Conservation (phyloP, 1,140 invertebrate genomes). For the Listronotus bonariensis region DNA sequence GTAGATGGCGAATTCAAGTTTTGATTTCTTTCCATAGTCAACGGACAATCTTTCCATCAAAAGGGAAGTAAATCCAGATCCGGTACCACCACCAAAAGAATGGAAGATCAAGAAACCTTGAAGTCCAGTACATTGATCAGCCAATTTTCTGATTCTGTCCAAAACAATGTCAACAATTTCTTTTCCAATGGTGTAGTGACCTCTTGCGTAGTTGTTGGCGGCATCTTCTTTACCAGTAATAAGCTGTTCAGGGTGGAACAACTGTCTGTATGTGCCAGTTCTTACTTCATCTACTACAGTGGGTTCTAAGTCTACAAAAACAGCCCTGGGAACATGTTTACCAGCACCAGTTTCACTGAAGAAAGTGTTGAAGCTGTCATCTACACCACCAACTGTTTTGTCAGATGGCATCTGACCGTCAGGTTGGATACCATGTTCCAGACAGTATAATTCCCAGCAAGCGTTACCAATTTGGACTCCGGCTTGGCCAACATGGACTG, state of each 20-base stretch:
- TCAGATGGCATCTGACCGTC: too few species aligned
- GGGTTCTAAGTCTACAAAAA: conserved; percentile 75
- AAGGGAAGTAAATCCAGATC: conserved; percentile 71
- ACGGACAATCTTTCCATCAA: conserved; percentile 76
- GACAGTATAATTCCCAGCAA: too few species aligned
- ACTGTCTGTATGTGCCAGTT: conserved; percentile 69
- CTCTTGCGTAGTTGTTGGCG: conserved; percentile 83
- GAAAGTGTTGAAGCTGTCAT: conserved; percentile 72
- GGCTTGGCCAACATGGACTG: conserved; percentile 68
- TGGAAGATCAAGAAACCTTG: conserved; percentile 84
- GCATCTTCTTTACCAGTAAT: conserved; percentile 83
- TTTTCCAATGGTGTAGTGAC: conserved; percentile 81
- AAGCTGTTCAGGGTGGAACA: conserved; percentile 59
- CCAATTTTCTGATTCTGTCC: conserved; percentile 62
- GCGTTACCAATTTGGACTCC: conserved; percentile 36
- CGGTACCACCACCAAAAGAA: conserved; percentile 77
- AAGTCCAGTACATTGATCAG: conserved; percentile 66
- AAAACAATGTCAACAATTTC: conserved; percentile 68
- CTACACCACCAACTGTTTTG: conserved; percentile 47
- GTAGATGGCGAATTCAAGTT: too few species aligned
- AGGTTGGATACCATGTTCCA: too few species aligned
- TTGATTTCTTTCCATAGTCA: conserved; percentile 63
- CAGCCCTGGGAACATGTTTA: conserved; percentile 70
- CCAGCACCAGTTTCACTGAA: conserved; percentile 69
- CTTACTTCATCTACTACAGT: conserved; percentile 78